Conservation (phyloP, 2,888 invertebrate genomes). For the Seladonia tumulorum region DNA sequence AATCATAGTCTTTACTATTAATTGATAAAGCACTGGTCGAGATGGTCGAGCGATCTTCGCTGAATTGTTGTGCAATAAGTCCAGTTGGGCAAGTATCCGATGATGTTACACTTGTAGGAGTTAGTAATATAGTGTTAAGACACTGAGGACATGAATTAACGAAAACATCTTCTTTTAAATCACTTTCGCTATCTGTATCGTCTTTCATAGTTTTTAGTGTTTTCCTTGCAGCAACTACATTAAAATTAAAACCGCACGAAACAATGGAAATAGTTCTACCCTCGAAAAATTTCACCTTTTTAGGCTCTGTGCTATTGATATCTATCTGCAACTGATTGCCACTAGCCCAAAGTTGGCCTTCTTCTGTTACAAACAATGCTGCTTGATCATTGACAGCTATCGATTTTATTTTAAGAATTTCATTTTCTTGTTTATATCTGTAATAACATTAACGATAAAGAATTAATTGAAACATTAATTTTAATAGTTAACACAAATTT, state of each 20-base stretch:
- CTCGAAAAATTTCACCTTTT: conserved; percentile 89
- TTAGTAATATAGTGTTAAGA: conserved; percentile 74
- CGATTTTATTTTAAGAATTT: conserved; percentile 87
- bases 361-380: conserved; percentile 88
- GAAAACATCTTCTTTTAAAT: conserved; percentile 87
- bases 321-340: conserved; percentile 89
- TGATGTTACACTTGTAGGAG: conserved; percentile 85
- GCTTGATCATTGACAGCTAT: conserved; percentile 88
- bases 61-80: conserved; percentile 86
- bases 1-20: conserved; percentile 85
- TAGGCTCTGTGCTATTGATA: conserved; percentile 87
- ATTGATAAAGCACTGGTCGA: conserved; percentile 85
- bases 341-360: conserved; percentile 89
- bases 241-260: conserved; percentile 91
- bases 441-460: conserved; percentile 4
- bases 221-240: conserved; percentile 89
- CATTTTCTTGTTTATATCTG: conserved; percentile 87
- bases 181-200: conserved; percentile 86
- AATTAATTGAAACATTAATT: neutral
- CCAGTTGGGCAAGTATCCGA: conserved; percentile 89
- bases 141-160: conserved; percentile 89
- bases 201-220: conserved; percentile 85
- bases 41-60: conserved; percentile 86
- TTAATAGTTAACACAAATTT: neutral
- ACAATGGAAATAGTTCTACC: conserved; percentile 89